phyloP scores from a whole-genome alignment of 2,888 invertebrate genomes.

The Oscheius sp. region DNA sequence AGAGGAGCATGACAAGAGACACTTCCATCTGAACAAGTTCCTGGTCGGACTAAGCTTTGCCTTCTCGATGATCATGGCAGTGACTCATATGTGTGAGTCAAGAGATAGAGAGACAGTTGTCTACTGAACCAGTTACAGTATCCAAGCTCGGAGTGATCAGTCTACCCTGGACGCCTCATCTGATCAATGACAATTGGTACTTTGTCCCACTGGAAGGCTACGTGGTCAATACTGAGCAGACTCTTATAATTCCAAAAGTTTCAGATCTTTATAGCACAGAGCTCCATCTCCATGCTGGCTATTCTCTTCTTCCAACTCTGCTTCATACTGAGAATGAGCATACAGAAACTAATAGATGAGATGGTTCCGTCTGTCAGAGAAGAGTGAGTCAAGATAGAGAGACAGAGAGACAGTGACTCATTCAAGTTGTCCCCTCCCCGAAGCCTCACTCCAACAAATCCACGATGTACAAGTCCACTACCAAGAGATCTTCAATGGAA shows the following conservation, averaged over 20 bases:
- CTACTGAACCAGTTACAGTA: constrained; percentile 36
- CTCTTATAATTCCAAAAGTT: neutral
- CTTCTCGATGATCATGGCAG: constrained; percentile 49
- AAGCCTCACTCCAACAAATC: constrained; percentile 42
- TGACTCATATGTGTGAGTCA: constrained; percentile 50
- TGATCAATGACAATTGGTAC: constrained; percentile 47
- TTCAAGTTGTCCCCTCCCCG: constrained; percentile 42
- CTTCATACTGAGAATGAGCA: constrained; percentile 33
- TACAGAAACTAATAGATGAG: constrained; percentile 38
- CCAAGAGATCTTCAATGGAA: constrained; percentile 43
- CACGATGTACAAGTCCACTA: constrained; percentile 43
- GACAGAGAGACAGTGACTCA: neutral
- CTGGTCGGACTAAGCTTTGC: constrained; percentile 52
- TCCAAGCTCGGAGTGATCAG: constrained; percentile 50
- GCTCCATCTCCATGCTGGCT: constrained; percentile 41
- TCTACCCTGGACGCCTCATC: constrained; percentile 52
- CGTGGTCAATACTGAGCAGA: constrained; percentile 38
- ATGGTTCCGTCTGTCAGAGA: constrained; percentile 41
- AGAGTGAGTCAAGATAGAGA: constrained; percentile 25
- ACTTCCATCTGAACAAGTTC: constrained; percentile 54
- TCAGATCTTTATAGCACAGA: constrained; percentile 41
- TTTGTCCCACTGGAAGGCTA: constrained; percentile 54
- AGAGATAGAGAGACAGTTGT: neutral
- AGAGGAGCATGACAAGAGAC: constrained; percentile 52
- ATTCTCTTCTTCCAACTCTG: constrained; percentile 43